These are phyloP conservation scores for Neofelis nebulosa DNA, from an alignment of 2,113 vertebrate species.

Conservation along the genomic window DNA sequence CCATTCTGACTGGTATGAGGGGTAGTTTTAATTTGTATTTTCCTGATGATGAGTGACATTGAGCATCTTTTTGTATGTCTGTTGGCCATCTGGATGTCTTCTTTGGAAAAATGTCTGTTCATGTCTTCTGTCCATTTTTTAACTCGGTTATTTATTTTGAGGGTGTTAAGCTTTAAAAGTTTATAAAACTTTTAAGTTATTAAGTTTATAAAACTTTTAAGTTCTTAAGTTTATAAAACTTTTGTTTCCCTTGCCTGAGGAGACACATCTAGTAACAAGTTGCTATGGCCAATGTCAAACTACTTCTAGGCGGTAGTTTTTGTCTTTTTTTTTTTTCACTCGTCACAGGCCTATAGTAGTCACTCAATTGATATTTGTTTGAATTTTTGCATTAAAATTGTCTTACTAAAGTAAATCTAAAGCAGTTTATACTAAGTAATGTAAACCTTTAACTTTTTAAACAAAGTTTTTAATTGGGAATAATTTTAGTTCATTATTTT, in stretches of 20 bases:
- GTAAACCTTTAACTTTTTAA: not conserved
- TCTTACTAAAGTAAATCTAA: not conserved
- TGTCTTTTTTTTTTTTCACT: not conserved
- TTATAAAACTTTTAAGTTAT: not conserved
- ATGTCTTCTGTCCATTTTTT: not conserved
- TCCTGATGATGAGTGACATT: not conserved
- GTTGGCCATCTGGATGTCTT: not conserved
- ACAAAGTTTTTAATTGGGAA: not conserved
- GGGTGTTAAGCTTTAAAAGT: not conserved
- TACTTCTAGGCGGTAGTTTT: not conserved
- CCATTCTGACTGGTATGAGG: not conserved
- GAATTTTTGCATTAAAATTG: not conserved
- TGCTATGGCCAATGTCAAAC: not conserved
- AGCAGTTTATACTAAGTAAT: not conserved
- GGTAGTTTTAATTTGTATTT: not conserved
- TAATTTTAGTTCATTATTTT: not conserved
- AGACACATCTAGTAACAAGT: not conserved
- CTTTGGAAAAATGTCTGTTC: not conserved
- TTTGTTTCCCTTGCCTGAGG: not conserved
- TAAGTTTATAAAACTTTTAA: no score
- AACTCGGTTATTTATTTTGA: not conserved
- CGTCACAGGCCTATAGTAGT: not conserved
- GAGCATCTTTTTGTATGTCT: not conserved
- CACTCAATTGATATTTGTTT: not conserved
- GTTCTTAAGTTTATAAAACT: no score